phyloP scores from a whole-genome alignment of 2,113 vertebrate species.

The Deroptyus accipitrinus region DNA sequence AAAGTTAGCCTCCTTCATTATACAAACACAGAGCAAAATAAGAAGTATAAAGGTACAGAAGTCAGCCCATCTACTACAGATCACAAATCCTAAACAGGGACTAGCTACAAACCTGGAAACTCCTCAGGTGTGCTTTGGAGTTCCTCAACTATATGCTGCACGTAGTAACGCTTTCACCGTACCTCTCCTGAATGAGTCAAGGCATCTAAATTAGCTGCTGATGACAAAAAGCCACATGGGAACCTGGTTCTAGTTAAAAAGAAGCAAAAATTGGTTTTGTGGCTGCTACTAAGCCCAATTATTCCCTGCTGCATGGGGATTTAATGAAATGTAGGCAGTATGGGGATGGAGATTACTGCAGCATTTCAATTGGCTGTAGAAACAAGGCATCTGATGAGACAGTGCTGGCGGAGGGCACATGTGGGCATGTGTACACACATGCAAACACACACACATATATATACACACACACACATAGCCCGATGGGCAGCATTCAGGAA shows the following conservation, averaged over 20 bases:
- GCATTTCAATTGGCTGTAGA: not conserved
- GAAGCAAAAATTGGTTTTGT: not conserved
- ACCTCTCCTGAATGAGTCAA: not conserved
- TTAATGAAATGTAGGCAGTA: not conserved
- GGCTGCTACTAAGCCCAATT: not conserved
- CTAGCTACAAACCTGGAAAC: not conserved
- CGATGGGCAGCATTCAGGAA: rapidly evolving
- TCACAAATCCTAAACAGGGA: not conserved
- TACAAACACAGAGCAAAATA: not conserved
- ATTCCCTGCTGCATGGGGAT: not conserved
- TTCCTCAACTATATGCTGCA: not conserved
- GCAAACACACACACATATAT: rapidly evolving
- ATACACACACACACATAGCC: not conserved
- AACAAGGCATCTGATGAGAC: not conserved
- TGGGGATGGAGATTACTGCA: not conserved
- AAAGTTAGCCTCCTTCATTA: not conserved
- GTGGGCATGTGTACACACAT: rapidly evolving
- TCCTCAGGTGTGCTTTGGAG: not conserved
- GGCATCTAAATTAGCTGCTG: not conserved
- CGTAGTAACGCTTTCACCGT: not conserved
- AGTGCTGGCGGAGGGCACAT: not conserved
- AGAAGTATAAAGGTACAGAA: not conserved
- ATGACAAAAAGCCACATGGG: not conserved
- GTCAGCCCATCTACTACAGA: not conserved
- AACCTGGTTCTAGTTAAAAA: not conserved